phyloP scores from a whole-genome alignment of 2,113 vertebrate genomes.

The Seriola dumerili region DNA sequence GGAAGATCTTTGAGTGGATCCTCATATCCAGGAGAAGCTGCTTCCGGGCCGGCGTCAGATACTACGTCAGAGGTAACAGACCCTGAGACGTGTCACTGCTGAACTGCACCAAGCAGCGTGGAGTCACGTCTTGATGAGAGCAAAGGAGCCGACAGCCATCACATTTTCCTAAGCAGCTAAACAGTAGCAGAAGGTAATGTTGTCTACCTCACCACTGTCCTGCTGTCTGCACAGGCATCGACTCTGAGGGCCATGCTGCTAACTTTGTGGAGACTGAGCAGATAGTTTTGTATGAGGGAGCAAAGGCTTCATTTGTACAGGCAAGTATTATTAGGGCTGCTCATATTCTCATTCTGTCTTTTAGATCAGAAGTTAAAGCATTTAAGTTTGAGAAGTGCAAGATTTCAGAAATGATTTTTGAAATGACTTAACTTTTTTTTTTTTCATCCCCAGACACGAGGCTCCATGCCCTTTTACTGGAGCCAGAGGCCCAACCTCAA shows the following conservation, averaged over 20 bases:
- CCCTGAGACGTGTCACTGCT: background rate
- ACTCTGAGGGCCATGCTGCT: slow-evolving; percentile 97
- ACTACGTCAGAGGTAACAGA: slow-evolving; percentile 95
- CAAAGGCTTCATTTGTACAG: slow-evolving; percentile 95
- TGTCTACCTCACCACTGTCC: background rate
- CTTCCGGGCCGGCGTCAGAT: slow-evolving; percentile 96
- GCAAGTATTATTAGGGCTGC: slow-evolving; percentile 46
- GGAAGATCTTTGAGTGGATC: slow-evolving; percentile 98
- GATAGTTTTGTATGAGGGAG: slow-evolving; percentile 93
- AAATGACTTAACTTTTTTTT: background rate
- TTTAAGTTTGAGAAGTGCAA: background rate
- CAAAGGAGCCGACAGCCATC: background rate
- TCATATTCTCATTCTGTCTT: background rate
- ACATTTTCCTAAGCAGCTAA: background rate
- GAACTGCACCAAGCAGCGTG: background rate
- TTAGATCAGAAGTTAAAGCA: background rate
- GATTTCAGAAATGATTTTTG: background rate
- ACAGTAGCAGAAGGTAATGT: background rate
- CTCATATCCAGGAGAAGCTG: slow-evolving; percentile 98
- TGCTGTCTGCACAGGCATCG: slow-evolving; percentile 88
- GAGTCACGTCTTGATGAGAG: background rate
- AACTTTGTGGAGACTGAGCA: slow-evolving; percentile 99
- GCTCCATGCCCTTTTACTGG: slow-evolving; percentile 99
- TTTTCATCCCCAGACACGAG: slow-evolving; percentile 88
- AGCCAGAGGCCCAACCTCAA: slow-evolving; percentile 98